Evolutionary conservation across 1,140 invertebrate species (phyloP).

Genomic region (Ceratina japonica): DNA sequence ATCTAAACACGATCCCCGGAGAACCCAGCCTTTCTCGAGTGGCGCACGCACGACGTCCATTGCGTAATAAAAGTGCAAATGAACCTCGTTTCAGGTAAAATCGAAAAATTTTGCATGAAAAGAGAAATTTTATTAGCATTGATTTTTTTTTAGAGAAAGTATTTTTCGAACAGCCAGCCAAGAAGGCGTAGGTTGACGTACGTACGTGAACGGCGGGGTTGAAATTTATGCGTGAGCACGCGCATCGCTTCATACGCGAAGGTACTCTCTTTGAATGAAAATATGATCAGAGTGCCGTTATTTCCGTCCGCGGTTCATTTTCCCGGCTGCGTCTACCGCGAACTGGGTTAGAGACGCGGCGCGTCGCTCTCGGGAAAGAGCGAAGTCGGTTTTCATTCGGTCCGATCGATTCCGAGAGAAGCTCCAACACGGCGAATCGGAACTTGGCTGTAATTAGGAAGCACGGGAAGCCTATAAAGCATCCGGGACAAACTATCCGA

Average conservation of each 20-base stretch:
- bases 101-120: neutral
- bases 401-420: conserved; percentile 14
- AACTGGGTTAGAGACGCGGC: neutral
- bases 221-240: conserved; percentile 32
- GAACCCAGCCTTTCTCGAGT: conserved; percentile 1
- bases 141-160: neutral
- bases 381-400: neutral
- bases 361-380: neutral
- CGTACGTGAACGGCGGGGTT: neutral
- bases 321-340: neutral
- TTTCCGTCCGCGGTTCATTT: conserved; percentile 8
- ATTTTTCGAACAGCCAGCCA: neutral
- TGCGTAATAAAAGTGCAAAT: conserved; percentile 40
- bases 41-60: conserved; percentile 28
- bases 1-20: conserved; percentile 52
- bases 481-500: too few species aligned
- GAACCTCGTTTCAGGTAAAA: conserved; percentile 16
- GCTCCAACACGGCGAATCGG: neutral
- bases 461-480: neutral
- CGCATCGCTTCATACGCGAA: neutral
- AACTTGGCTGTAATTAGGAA: conserved; percentile 16
- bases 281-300: conserved; percentile 28
- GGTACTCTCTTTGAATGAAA: conserved; percentile 20
- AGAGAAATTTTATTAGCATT: neutral
- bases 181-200: too few species aligned